phyloP scores from a whole-genome alignment of 2,113 vertebrate species.

The Castor canadensis region DNA sequence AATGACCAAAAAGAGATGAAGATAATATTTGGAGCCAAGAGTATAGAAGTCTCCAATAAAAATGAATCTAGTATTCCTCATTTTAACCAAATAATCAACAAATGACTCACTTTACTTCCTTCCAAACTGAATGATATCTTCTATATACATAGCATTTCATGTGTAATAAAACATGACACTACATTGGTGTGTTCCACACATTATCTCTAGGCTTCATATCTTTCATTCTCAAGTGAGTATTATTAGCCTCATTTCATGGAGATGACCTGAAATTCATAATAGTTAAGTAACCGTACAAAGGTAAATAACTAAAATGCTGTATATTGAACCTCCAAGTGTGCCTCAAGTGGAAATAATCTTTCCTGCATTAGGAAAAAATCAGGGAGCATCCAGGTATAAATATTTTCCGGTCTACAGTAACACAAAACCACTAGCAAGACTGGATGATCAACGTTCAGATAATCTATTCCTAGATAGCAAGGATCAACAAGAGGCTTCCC shows the following conservation, averaged over 20 bases:
- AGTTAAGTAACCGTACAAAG: not conserved
- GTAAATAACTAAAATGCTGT: not conserved
- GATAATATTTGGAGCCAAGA: not conserved
- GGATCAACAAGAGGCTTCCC: not conserved
- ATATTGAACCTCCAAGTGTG: not conserved
- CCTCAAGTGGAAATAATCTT: not conserved
- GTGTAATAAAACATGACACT: not conserved
- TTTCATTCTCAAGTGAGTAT: not conserved
- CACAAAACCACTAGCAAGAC: not conserved
- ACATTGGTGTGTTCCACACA: not conserved
- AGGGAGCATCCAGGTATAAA: not conserved
- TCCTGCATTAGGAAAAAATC: not conserved
- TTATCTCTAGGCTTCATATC: not conserved
- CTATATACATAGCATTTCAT: not conserved
- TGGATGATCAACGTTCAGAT: not conserved
- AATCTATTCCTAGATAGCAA: not conserved
- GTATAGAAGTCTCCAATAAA: not conserved
- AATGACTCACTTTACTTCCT: not conserved
- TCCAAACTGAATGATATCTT: not conserved
- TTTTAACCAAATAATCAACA: not conserved
- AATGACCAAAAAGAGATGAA: not conserved
- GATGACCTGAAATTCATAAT: not conserved
- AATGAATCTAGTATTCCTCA: not conserved
- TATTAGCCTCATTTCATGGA: not conserved
- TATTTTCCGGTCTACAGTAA: not conserved